A percentile compares a stretch with the other conserved stretches of the same genome.
These are phyloP conservation scores for Drosophila nasuta DNA, from an alignment of 1,140 invertebrate genomes.

Conservation along the genomic window DNA sequence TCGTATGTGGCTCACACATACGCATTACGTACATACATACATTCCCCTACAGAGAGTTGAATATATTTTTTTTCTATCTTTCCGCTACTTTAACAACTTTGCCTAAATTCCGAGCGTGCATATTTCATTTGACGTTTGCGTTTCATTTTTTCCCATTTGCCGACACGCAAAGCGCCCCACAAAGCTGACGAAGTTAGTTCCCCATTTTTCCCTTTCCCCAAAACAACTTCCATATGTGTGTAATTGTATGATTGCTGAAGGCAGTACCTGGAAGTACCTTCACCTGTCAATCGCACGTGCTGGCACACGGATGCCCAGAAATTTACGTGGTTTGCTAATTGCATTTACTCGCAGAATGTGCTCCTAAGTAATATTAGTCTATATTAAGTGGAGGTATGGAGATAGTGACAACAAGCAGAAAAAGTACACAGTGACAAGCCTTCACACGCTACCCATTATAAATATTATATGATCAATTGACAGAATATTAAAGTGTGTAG, in stretches of 20 bases:
- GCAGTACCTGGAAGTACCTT: slow-evolving; percentile 32
- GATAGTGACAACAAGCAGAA: not conserved
- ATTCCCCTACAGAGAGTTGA: slow-evolving; percentile 7
- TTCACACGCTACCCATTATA: not conserved
- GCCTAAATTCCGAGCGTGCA: slow-evolving; percentile 64
- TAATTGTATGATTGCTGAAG: slow-evolving; percentile 21
- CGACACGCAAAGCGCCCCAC: slow-evolving; percentile 53
- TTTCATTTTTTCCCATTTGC: slow-evolving; percentile 40
- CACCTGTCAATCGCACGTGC: slow-evolving; percentile 62
- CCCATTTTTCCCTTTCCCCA: not conserved
- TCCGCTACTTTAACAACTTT: slow-evolving; percentile 57
- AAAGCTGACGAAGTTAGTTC: slow-evolving; percentile 1
- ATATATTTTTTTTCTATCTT: slow-evolving; percentile 27
- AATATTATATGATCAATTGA: not conserved
- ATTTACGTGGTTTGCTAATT: slow-evolving; percentile 23
- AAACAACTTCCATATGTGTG: slow-evolving; percentile 23
- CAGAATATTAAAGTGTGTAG: too few relatives aligned
- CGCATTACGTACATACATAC: slow-evolving; percentile 4
- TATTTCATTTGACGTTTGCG: slow-evolving; percentile 68
- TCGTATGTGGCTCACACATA: slow-evolving; percentile 43
- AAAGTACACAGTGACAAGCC: slow-evolving; percentile 2
- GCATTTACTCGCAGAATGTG: slow-evolving; percentile 9
- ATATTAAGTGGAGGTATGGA: not conserved
- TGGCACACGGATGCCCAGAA: slow-evolving; percentile 32
- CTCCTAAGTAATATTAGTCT: slow-evolving; percentile 8